A percentile compares a stretch with the other conserved stretches of the same genome.
Evolutionary conservation across 1,140 invertebrate species (phyloP).

Genomic region (Drosophila pallidifrons): DNA sequence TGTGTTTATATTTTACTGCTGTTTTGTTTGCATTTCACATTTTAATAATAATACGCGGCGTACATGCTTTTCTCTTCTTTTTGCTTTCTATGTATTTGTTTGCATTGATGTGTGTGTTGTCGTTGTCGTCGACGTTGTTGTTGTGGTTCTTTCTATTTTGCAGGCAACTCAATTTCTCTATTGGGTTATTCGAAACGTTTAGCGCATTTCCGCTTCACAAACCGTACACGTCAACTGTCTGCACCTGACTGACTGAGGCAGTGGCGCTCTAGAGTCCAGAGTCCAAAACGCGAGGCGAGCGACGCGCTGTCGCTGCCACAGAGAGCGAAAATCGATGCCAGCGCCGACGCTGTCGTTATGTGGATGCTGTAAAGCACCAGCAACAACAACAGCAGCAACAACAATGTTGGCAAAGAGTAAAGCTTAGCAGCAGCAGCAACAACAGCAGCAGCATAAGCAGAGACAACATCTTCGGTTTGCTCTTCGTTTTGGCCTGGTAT

Average conservation of each 20-base stretch:
- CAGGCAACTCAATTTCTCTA: conserved; percentile 43
- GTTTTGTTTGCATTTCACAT: conserved; percentile 41
- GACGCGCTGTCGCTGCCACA: neutral
- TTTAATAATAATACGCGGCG: conserved; percentile 18
- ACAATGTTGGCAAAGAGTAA: neutral
- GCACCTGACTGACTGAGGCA: conserved; percentile 78
- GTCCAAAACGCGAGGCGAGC: conserved; percentile 29
- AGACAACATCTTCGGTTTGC: conserved; percentile 51
- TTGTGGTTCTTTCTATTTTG: conserved; percentile 38
- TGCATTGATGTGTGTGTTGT: conserved; percentile 42
- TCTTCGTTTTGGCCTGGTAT: conserved; percentile 26
- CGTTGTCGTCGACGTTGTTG: conserved; percentile 20
- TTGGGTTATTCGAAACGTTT: conserved; percentile 33
- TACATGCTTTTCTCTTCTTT: neutral
- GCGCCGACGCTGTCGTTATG: conserved; percentile 52
- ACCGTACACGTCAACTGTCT: conserved; percentile 85
- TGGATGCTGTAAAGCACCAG: conserved; percentile 68
- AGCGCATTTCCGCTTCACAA: conserved; percentile 74
- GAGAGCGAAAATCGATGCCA: conserved; percentile 60
- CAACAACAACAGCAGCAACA: conserved; percentile 20
- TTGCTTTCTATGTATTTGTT: conserved; percentile 8
- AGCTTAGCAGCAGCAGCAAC: neutral
- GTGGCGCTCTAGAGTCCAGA: conserved; percentile 20
- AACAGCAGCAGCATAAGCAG: conserved; percentile 3
- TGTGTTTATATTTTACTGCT: conserved; percentile 8